A percentile compares a stretch with the other conserved stretches of the same genome.
phyloP scores from a whole-genome alignment of 2,113 vertebrate genomes.

The Aythya baeri region DNA sequence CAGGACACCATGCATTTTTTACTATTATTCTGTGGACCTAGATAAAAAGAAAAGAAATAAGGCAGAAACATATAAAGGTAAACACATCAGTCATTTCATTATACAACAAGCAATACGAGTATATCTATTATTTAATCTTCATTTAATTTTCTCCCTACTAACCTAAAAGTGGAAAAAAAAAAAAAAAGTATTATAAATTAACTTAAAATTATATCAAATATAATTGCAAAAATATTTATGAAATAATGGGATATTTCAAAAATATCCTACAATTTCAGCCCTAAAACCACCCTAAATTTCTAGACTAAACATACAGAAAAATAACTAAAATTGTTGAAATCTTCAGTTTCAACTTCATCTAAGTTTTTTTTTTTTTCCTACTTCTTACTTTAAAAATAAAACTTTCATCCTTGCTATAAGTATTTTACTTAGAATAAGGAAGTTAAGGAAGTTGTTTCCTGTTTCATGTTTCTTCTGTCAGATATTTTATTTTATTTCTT shows the following conservation, averaged over 20 bases:
- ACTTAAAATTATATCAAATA: not conserved
- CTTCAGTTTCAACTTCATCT: not conserved
- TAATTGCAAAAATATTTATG: not conserved
- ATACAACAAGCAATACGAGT: not conserved
- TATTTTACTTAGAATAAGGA: not conserved
- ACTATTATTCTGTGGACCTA: not conserved
- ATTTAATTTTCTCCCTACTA: not conserved
- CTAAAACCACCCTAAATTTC: not conserved
- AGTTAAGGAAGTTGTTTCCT: not conserved
- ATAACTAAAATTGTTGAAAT: not conserved
- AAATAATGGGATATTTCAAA: not conserved
- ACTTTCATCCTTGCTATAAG: not conserved
- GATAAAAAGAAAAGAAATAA: not conserved
- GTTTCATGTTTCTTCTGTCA: not conserved
- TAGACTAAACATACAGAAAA: not conserved
- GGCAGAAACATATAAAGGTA: not conserved
- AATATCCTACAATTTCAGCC: not conserved
- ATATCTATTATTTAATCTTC: not conserved
- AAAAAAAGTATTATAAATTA: slow-evolving; percentile 16
- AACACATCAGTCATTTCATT: not conserved
- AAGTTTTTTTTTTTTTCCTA: not conserved
- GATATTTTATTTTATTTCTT: not conserved
- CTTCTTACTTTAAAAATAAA: not conserved
- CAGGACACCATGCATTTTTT: accelerated
- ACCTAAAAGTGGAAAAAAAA: not conserved